phyloP scores from a whole-genome alignment of 1,140 invertebrate genomes.

The Pogonus chalceus region DNA sequence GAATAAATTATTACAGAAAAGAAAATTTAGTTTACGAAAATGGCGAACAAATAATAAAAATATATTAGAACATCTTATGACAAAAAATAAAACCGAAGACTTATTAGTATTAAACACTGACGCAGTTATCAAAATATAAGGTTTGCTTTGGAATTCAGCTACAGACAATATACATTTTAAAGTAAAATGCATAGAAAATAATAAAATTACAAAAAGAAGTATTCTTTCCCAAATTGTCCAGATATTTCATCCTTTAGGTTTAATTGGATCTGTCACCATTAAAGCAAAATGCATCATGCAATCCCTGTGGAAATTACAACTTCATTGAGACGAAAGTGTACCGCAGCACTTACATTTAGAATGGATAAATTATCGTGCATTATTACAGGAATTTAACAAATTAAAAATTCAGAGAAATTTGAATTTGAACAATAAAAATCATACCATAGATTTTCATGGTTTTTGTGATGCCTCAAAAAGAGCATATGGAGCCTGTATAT shows the following conservation, averaged over 20 bases:
- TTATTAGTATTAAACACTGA: slow-evolving; percentile 5
- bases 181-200: neutral
- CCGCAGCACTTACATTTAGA: neutral
- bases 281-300: neutral
- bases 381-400: neutral
- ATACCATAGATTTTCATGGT: slow-evolving; percentile 16
- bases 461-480: slow-evolving; percentile 30
- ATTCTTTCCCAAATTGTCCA: slow-evolving; percentile 14
- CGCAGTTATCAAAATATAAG: slow-evolving; percentile 1
- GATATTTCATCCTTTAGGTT: neutral
- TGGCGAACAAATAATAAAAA: neutral
- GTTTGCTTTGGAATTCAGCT: slow-evolving; percentile 7
- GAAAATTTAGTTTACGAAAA: neutral
- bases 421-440: neutral
- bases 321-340: neutral
- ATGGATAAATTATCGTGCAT: neutral
- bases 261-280: neutral
- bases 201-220: slow-evolving; percentile 15
- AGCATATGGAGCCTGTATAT: slow-evolving; percentile 31
- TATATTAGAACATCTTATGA: neutral
- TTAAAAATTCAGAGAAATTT: neutral
- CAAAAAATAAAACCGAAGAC: neutral
- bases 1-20: neutral
- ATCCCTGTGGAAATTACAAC: neutral
- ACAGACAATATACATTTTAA: neutral